Conservation (phyloP, 2,888 invertebrate genomes). For the Tuberolachnus salignus region DNA sequence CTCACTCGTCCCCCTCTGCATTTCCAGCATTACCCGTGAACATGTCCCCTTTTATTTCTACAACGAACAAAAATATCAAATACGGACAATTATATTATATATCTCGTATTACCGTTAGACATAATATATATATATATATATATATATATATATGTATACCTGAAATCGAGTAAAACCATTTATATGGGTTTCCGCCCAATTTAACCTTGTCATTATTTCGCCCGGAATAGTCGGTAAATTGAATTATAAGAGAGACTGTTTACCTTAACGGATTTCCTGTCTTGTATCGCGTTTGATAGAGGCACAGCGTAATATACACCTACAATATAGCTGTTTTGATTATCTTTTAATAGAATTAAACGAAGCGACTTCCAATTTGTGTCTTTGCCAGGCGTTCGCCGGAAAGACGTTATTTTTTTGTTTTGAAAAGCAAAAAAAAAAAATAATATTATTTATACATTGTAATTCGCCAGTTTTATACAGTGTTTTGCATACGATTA, state of each 20-base stretch:
- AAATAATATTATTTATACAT: not conserved
- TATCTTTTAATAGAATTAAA: conserved; percentile 44
- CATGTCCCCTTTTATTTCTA: too few species aligned
- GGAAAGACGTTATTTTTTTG: not conserved
- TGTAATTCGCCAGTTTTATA: not conserved
- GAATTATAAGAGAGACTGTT: conserved; percentile 24
- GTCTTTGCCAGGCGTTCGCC: conserved; percentile 18
- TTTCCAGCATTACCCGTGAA: too few species aligned
- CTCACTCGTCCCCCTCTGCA: too few species aligned
- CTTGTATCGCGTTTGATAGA: not conserved
- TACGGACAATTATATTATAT: too few species aligned
- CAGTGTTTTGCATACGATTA: conserved; percentile 6
- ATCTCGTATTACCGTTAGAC: too few species aligned
- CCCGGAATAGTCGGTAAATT: conserved; percentile 23
- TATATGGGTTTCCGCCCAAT: conserved; percentile 15
- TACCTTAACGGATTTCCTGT: conserved; percentile 3
- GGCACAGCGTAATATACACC: not conserved
- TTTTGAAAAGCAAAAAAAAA: not conserved
- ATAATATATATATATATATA: too few species aligned
- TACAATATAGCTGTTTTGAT: conserved; percentile 11
- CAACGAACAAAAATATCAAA: too few species aligned
- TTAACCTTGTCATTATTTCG: conserved; percentile 32
- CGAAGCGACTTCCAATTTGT: conserved; percentile 25
- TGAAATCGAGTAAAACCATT: conserved; percentile 1
- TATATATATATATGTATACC: too few species aligned